Conservation (phyloP, 1,140 invertebrate genomes). For the Aphidius ervi region DNA sequence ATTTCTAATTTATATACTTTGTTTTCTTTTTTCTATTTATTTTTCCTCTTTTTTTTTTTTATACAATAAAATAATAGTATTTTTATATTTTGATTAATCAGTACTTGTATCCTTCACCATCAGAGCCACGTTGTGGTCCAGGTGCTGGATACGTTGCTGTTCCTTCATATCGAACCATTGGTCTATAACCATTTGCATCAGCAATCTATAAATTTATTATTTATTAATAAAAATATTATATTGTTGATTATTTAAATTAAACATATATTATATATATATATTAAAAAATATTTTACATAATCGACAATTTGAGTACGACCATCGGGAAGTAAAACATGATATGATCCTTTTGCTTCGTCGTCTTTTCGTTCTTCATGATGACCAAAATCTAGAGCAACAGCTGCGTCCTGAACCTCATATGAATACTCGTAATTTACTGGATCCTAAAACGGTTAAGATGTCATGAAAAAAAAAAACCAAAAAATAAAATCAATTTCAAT, state of each 20-base stretch:
- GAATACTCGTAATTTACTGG: constrained; percentile 66
- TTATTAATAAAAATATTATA: no score
- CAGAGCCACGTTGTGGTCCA: constrained; percentile 23
- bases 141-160: constrained; percentile 49
- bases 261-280: no score
- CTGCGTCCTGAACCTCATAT: constrained; percentile 61
- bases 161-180: constrained; percentile 66
- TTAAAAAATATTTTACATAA: constrained; percentile 36
- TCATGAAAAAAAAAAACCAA: not conserved
- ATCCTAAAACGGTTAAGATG: constrained; percentile 47
- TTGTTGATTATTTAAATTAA: no score
- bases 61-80: constrained; percentile 33
- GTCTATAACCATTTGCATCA: constrained; percentile 62
- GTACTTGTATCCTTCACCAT: constrained; percentile 57
- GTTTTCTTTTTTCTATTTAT: no score
- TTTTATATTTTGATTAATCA: constrained; percentile 29
- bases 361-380: constrained; percentile 63
- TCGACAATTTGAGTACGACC: constrained; percentile 64
- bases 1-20: no score
- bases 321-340: constrained; percentile 63
- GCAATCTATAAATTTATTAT: constrained; percentile 40
- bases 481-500: constrained; percentile 9
- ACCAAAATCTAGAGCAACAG: constrained; percentile 58
- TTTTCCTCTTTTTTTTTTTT: constrained; percentile 4
- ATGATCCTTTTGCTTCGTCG: constrained; percentile 59